Base-by-base conservation (phyloP, 92 coral and sea anemone genomes). In the Chrysogorgia sp. region DNA sequence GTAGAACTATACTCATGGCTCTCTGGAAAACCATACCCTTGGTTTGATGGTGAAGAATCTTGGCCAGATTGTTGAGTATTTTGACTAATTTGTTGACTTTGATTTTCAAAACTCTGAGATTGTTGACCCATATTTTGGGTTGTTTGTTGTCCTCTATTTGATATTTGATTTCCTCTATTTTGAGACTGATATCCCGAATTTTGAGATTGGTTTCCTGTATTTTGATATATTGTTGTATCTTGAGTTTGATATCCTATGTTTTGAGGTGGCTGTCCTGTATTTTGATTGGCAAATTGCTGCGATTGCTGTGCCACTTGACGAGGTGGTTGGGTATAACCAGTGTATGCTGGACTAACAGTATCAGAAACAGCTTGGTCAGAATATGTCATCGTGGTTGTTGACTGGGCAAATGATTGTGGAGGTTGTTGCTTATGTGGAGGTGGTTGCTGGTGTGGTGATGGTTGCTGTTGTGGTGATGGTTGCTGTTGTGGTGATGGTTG, bases 401-500 rank as follows among this genome's bases (percentile, higher is more conserved):
- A 1, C 20, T 63, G 47, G 17, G 61, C 12, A n/a, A n/a, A n/a
- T n/a, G n/a, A n/a, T n/a, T n/a, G n/a, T 10, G 79, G 71, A n/a
- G 52, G 71, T 33, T 34, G 49, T 12, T 30, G 41, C n/a, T 10
- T 6, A 23, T 37, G 59, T 28, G 34, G 63, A 55, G 75, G 41
- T 23, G 72, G 41, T n/a, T 55, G 65, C 23, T 71, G 79, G 10
- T 67, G 66, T 19, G 77, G 84, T 29, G 33, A 37, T 28, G 76
- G 56, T 49, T 71, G 63, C 28, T 66, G 85, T 48, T 59, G 52
- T n/a, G n/a, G 71, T 30, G 52, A 49, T 33, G 17, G 49, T 12
- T 30, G 41, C n/a, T 10, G 10, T 35, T 37, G 59, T 28, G 34
- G 63, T 52, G 75, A 35, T 23, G 72, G 41, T n/a, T 55, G 65